Evolutionary conservation across 1,140 invertebrate species (phyloP).

Genomic region (Tetramorium parvispinum): DNA sequence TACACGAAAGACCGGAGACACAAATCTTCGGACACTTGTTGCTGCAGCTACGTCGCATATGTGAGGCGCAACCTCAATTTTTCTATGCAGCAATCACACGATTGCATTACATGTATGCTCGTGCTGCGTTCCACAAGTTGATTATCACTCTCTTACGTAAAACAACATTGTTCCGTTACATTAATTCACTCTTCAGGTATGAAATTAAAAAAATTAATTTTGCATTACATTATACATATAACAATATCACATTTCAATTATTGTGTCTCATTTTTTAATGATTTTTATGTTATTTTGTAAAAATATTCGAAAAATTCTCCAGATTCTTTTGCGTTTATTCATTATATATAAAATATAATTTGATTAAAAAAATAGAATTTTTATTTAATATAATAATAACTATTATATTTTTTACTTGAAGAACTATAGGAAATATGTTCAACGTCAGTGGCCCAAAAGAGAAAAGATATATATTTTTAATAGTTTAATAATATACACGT

Average conservation of each 20-base stretch:
- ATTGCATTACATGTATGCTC: constrained; percentile 29
- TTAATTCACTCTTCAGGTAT: not conserved
- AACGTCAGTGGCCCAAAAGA: not conserved
- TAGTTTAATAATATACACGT: not conserved
- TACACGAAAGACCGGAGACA: constrained; percentile 45
- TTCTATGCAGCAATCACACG: constrained; percentile 31
- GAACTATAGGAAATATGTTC: not conserved
- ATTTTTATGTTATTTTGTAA: not conserved
- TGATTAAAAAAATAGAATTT: not conserved
- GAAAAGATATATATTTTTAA: not conserved
- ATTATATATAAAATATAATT: not conserved
- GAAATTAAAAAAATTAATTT: not conserved
- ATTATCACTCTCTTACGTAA: constrained; percentile 48
- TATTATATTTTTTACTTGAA: constrained; percentile 5
- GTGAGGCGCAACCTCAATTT: constrained; percentile 41
- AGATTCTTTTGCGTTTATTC: not conserved
- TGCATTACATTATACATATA: not conserved
- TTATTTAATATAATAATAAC: not conserved
- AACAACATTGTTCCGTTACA: constrained; percentile 43
- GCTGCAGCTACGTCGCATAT: constrained; percentile 35
- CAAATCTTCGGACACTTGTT: constrained; percentile 40
- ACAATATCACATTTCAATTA: not conserved
- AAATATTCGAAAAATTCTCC: not conserved
- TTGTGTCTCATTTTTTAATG: not conserved
- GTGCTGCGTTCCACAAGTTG: not conserved